These are phyloP conservation scores for Amia ocellicauda DNA, from an alignment of 2,113 vertebrate genomes.

Conservation along the genomic window DNA sequence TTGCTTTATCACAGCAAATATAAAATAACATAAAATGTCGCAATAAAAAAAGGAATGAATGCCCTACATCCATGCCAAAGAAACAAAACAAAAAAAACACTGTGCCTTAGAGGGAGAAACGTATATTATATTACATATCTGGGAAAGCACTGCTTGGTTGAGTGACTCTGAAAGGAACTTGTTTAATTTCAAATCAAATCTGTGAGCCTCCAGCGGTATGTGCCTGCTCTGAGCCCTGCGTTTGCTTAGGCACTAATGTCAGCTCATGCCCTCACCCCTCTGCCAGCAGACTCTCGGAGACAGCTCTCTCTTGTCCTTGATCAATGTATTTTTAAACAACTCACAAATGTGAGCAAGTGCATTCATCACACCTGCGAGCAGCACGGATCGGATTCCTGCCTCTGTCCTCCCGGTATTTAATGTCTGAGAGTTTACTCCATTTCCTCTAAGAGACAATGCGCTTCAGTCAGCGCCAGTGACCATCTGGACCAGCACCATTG, in stretches of 20 bases:
- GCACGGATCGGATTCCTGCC: background rate
- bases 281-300: background rate
- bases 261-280: slow-evolving; percentile 12
- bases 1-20: too few species aligned
- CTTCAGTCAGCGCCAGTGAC: too few species aligned
- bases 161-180: background rate
- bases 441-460: too few species aligned
- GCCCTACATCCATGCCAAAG: background rate
- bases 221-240: background rate
- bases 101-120: background rate
- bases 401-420: background rate
- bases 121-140: slow-evolving; percentile 2
- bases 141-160: slow-evolving; percentile 12
- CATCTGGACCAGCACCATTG: too few species aligned
- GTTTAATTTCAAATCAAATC: slow-evolving; percentile 7
- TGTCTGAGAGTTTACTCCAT: background rate
- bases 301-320: slow-evolving; percentile 5
- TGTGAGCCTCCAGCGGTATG: slow-evolving; percentile 1
- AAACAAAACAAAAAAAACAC: background rate
- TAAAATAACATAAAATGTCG: background rate
- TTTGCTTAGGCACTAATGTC: slow-evolving; percentile 17
- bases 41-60: background rate
- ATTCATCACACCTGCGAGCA: background rate
- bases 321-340: slow-evolving; percentile 3
- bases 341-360: background rate